These are phyloP conservation scores for Channa maculata DNA, from an alignment of 2,113 vertebrate genomes.

Conservation along the genomic window DNA sequence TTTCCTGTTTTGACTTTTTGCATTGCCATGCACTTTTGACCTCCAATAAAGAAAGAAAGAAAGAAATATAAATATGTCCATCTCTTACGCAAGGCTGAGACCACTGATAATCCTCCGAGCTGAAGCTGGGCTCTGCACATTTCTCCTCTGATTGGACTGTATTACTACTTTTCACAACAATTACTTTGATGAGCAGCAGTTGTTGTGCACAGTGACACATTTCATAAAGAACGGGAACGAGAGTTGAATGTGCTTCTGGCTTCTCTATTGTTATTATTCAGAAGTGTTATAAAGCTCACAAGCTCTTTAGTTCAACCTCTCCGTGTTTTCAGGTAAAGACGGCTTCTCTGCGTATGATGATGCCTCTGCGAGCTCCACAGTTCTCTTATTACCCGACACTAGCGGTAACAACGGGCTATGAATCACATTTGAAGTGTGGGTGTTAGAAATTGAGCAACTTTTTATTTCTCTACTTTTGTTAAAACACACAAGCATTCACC, in stretches of 20 bases:
- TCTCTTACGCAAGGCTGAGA: not conserved
- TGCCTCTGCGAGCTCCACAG: conserved; percentile 44
- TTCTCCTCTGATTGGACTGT: not conserved
- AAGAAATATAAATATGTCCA: conserved; percentile 58
- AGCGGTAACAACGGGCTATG: conserved; percentile 56
- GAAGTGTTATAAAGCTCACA: conserved; percentile 36
- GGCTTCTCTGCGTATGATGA: conserved; percentile 56
- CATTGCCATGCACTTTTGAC: conserved; percentile 62
- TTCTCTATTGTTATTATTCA: conserved; percentile 43
- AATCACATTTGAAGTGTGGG: conserved; percentile 68
- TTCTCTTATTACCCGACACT: conserved; percentile 58
- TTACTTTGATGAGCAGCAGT: conserved; percentile 48
- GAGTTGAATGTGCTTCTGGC: conserved; percentile 22
- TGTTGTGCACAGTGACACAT: conserved; percentile 29
- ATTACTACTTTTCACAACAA: not conserved
- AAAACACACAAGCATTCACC: too few species aligned
- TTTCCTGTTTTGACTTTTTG: conserved; percentile 50
- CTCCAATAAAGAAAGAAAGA: conserved; percentile 44
- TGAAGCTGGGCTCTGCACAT: conserved; percentile 3
- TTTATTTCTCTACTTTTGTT: conserved; percentile 33
- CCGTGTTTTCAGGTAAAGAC: conserved; percentile 47
- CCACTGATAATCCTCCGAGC: conserved; percentile 20
- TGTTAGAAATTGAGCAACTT: conserved; percentile 51
- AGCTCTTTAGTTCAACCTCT: conserved; percentile 40
- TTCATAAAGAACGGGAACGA: conserved; percentile 48